phyloP scores from a whole-genome alignment of 1,140 invertebrate genomes.

The Pseudomyrmex pallidus region DNA sequence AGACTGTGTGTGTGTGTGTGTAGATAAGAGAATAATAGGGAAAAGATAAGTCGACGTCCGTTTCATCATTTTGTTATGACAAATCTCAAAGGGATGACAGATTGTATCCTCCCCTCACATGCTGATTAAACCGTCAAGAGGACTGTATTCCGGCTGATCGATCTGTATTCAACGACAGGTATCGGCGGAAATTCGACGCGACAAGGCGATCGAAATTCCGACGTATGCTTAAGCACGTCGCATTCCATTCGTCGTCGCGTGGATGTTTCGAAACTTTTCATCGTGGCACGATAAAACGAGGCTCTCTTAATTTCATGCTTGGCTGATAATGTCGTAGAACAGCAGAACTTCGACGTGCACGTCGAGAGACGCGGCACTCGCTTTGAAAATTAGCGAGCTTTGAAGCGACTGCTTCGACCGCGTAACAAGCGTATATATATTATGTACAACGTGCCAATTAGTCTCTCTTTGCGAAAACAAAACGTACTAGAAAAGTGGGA shows the following conservation, averaged over 20 bases:
- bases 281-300: not conserved
- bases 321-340: conserved; percentile 9
- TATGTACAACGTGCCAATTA: conserved; percentile 10
- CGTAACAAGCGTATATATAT: conserved; percentile 10
- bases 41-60: conserved; percentile 14
- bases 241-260: not conserved
- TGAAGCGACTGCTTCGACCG: conserved; percentile 11
- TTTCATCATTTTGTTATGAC: conserved; percentile 33
- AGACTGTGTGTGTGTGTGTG: not conserved
- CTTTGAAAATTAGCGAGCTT: conserved; percentile 41
- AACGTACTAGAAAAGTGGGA: not conserved
- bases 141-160: conserved; percentile 24
- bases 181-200: conserved; percentile 18
- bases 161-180: conserved; percentile 23
- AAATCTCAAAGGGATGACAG: conserved; percentile 31
- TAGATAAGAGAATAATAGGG: not conserved
- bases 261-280: conserved; percentile 25
- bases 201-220: not conserved
- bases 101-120: not conserved
- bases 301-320: conserved; percentile 37
- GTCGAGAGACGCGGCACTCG: not conserved
- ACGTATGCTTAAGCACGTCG: not conserved
- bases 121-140: conserved; percentile 54
- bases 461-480: not conserved
- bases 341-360: not conserved